Percentiles rank a stretch among this genome's conserved stretches.
These are phyloP conservation scores for Tyrannus savana DNA, from an alignment of 2,113 vertebrate species.

Conservation along the genomic window DNA sequence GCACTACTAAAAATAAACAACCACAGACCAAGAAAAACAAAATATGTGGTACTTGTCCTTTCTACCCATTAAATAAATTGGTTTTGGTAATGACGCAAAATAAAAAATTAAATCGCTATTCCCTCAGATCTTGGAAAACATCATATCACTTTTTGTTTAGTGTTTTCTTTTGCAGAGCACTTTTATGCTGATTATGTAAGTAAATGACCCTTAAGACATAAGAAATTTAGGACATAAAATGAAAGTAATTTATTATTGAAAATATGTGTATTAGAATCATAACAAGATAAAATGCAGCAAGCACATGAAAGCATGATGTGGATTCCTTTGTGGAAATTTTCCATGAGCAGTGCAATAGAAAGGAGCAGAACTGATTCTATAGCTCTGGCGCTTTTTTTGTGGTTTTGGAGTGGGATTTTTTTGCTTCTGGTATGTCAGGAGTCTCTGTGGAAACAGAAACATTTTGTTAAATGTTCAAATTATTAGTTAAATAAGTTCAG, in stretches of 20 bases:
- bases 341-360: neutral
- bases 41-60: neutral
- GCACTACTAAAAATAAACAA: neutral
- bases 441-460: neutral
- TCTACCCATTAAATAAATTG: neutral
- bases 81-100: neutral
- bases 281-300: neutral
- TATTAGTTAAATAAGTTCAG: neutral
- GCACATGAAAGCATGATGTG: neutral
- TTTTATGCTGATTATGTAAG: neutral
- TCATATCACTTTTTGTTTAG: neutral
- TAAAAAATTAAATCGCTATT: neutral
- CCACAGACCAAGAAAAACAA: neutral
- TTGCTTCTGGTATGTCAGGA: neutral
- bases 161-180: neutral
- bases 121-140: neutral
- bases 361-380: neutral
- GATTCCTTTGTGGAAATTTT: neutral
- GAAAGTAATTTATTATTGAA: neutral
- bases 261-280: neutral
- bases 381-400: neutral
- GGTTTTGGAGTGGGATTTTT: neutral
- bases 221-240: neutral
- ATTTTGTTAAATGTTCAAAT: neutral
- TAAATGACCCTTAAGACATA: neutral